Conservation (phyloP, 2,113 vertebrate genomes). For the Triplophysa tibetana region DNA sequence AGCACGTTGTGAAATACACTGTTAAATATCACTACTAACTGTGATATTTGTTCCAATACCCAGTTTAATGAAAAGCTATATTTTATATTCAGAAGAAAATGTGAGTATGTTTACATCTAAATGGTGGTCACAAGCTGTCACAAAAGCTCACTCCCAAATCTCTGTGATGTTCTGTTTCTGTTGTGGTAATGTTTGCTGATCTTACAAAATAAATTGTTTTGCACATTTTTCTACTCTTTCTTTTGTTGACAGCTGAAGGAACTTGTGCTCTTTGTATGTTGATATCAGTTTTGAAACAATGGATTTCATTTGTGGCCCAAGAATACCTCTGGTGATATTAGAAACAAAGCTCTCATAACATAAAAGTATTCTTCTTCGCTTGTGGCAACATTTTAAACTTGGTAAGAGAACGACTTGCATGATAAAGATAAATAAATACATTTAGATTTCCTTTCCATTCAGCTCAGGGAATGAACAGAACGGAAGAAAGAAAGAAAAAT, state of each 20-base stretch:
- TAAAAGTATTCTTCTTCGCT: neutral
- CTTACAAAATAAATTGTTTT: too few species aligned
- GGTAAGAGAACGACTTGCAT: neutral
- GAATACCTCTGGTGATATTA: neutral
- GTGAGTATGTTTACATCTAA: too few species aligned
- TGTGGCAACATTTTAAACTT: neutral
- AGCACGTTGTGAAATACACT: too few species aligned
- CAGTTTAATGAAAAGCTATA: too few species aligned
- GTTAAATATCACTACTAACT: too few species aligned
- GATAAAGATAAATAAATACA: constrained; percentile 16
- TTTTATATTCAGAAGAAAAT: too few species aligned
- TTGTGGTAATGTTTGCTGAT: too few species aligned
- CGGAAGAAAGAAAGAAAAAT: neutral
- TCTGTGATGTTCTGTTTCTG: too few species aligned
- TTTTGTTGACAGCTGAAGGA: neutral
- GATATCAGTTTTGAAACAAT: constrained; percentile 14
- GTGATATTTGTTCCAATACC: too few species aligned
- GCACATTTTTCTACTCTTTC: neutral
- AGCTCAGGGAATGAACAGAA: neutral
- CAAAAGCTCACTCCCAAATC: too few species aligned
- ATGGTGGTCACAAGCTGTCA: too few species aligned
- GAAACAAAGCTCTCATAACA: neutral
- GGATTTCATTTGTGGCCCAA: constrained; percentile 11
- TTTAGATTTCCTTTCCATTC: neutral
- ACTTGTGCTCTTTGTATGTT: constrained; percentile 11